A percentile compares a stretch with the other conserved stretches of the same genome.
Conservation (phyloP, 2,888 invertebrate genomes). For the Dione vanillae region DNA sequence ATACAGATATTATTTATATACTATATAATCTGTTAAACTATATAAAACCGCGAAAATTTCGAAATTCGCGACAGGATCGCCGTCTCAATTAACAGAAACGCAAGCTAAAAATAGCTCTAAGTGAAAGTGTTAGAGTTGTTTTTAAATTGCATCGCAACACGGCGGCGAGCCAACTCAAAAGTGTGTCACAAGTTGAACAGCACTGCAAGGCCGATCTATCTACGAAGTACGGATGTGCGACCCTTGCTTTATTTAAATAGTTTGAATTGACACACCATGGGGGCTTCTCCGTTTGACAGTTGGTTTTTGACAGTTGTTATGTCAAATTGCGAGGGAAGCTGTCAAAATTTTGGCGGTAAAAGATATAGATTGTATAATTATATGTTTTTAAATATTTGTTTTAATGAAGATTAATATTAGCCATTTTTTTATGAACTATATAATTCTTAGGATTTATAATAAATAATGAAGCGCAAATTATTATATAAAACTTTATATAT, state of each 20-base stretch:
- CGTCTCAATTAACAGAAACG: constrained; percentile 61
- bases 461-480: too few relatives aligned
- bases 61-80: constrained; percentile 66
- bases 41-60: constrained; percentile 66
- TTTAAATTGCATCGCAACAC: constrained; percentile 58
- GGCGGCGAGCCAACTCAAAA: constrained; percentile 82
- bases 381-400: too few relatives aligned
- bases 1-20: not conserved
- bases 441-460: too few relatives aligned
- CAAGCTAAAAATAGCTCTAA: constrained; percentile 46
- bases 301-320: constrained; percentile 5
- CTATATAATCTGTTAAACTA: constrained; percentile 27
- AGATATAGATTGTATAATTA: not conserved
- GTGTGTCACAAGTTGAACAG: constrained; percentile 83
- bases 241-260: constrained; percentile 56
- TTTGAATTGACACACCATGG: constrained; percentile 45
- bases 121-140: constrained; percentile 54
- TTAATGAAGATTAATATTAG: too few relatives aligned
- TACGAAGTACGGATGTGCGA: constrained; percentile 77
- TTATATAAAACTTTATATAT: too few relatives aligned
- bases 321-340: not conserved
- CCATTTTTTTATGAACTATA: too few relatives aligned
- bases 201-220: constrained; percentile 81
- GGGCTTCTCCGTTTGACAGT: constrained; percentile 8
- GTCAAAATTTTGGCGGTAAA: constrained; percentile 9